phyloP scores from a whole-genome alignment of 2,113 vertebrate genomes.

The Gymnogyps californianus region DNA sequence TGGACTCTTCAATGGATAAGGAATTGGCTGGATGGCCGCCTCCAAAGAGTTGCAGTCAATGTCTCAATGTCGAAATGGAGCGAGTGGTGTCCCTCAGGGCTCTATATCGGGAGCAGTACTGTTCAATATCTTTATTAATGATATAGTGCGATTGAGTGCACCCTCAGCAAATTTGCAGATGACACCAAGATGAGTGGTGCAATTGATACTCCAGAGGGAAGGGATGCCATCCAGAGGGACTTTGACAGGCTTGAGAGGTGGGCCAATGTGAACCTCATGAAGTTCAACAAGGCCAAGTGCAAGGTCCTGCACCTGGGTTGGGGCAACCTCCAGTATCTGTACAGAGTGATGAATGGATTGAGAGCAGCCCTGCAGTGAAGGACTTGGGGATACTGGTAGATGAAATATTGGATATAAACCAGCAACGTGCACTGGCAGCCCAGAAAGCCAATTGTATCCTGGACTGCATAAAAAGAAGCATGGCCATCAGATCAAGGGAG shows the following conservation, averaged over 20 bases:
- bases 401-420: too few species aligned
- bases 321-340: neutral
- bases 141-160: neutral
- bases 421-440: too few species aligned
- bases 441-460: too few species aligned
- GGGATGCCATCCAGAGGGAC: neutral
- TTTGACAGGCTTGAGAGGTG: neutral
- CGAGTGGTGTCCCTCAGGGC: neutral
- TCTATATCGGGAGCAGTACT: neutral
- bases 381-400: too few species aligned
- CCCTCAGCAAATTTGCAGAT: neutral
- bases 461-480: too few species aligned
- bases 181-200: neutral
- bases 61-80: neutral
- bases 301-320: neutral
- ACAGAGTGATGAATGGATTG: too few species aligned
- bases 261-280: neutral
- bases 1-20: too few species aligned
- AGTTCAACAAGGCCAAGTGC: neutral
- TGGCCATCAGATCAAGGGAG: too few species aligned
- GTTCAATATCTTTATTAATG: neutral
- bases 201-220: neutral
- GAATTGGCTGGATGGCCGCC: neutral
- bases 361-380: too few species aligned
- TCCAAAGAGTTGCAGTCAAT: neutral